Evolutionary conservation across 2,888 invertebrate species (phyloP).

Genomic region (Auanema sp.): DNA sequence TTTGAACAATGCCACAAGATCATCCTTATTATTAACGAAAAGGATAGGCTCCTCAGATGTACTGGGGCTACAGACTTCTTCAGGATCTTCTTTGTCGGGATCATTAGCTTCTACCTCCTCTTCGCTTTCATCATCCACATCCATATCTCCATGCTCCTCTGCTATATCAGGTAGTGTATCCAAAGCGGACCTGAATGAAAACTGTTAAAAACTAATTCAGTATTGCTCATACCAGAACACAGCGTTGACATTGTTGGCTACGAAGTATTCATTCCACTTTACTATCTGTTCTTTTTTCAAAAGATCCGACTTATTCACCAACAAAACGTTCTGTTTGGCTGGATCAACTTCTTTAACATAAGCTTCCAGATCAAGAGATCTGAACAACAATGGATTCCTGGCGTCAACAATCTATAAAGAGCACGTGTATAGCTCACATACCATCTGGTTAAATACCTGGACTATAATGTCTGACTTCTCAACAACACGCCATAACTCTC

Average conservation of each 20-base stretch:
- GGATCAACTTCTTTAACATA: slow-evolving; percentile 80
- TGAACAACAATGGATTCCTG: slow-evolving; percentile 88
- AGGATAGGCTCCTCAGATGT: slow-evolving; percentile 21
- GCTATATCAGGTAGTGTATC: slow-evolving; percentile 20
- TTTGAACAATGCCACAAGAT: slow-evolving; percentile 77
- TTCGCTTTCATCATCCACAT: slow-evolving; percentile 23
- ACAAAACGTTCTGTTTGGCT: slow-evolving; percentile 78
- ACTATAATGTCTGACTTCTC: slow-evolving; percentile 74
- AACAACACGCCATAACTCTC: slow-evolving; percentile 97
- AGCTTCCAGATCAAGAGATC: slow-evolving; percentile 85
- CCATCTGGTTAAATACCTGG: slow-evolving; percentile 34
- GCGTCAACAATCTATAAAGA: slow-evolving; percentile 85
- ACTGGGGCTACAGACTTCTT: slow-evolving; percentile 20
- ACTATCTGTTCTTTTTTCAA: slow-evolving; percentile 78
- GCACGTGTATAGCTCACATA: neutral
- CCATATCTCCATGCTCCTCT: slow-evolving; percentile 23
- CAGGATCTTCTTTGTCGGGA: slow-evolving; percentile 22
- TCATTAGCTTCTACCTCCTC: slow-evolving; percentile 10
- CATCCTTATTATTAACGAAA: slow-evolving; percentile 71
- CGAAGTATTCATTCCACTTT: slow-evolving; percentile 55
- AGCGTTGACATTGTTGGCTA: slow-evolving; percentile 73
- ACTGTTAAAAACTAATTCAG: neutral
- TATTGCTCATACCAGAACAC: slow-evolving; percentile 79
- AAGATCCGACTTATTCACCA: slow-evolving; percentile 94
- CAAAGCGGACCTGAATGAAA: slow-evolving; percentile 35